Evolutionary conservation across 2,888 invertebrate species (phyloP).

Genomic region (Cryptocephalus moraei): DNA sequence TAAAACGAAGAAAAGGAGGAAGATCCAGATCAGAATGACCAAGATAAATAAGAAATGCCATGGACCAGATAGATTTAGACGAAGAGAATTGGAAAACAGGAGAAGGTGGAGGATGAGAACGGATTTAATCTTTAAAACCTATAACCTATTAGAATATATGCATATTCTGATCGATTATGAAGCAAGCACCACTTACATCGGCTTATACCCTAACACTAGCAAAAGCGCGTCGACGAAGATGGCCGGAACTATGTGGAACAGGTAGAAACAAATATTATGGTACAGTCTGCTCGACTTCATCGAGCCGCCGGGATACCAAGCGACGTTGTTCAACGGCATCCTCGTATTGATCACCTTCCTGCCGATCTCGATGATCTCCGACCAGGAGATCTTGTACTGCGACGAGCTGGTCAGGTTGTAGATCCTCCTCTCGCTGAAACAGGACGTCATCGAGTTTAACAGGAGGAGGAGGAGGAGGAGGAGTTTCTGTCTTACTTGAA

Average conservation of each 20-base stretch:
- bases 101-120: no score
- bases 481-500: conserved; percentile 37
- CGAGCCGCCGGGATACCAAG: conserved; percentile 76
- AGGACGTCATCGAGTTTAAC: no score
- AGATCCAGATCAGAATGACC: no score
- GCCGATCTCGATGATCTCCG: conserved; percentile 74
- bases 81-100: no score
- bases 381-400: conserved; percentile 79
- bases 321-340: conserved; percentile 79
- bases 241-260: conserved; percentile 89
- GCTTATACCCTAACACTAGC: conserved; percentile 74
- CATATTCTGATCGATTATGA: not conserved
- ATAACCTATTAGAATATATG: no score
- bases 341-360: conserved; percentile 63
- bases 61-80: no score
- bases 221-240: conserved; percentile 71
- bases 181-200: conserved; percentile 66
- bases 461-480: no score
- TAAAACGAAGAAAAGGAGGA: no score
- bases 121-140: no score
- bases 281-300: conserved; percentile 69
- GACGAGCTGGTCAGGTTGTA: conserved; percentile 71
- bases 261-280: conserved; percentile 72
- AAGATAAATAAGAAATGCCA: no score
- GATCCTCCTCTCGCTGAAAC: conserved; percentile 46